These are phyloP conservation scores for Rhea pennata DNA, from an alignment of 2,113 vertebrate genomes.

Conservation along the genomic window DNA sequence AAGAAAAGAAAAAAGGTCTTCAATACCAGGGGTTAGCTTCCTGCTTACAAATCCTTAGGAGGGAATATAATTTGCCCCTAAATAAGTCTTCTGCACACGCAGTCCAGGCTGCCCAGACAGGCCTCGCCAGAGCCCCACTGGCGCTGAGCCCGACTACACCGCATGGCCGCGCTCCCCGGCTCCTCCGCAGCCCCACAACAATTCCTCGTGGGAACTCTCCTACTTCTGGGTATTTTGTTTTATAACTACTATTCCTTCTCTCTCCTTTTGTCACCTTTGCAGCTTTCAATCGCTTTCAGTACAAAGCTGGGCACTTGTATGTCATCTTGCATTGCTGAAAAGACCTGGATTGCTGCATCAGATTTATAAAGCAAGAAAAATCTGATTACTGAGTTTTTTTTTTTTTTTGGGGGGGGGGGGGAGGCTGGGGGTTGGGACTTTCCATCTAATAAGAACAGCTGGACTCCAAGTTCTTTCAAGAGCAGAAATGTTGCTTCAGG, in stretches of 20 bases:
- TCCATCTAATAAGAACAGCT: constrained; percentile 52
- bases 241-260: background rate
- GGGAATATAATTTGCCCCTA: background rate
- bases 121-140: rapidly evolving
- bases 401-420: too few relatives aligned
- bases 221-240: background rate
- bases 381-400: background rate
- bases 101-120: background rate
- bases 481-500: constrained; percentile 62
- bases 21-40: background rate
- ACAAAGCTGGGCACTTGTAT: background rate
- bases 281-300: background rate
- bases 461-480: constrained; percentile 39
- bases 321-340: constrained; percentile 25
- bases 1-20: too few relatives aligned
- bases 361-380: constrained; percentile 36
- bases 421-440: constrained; percentile 30
- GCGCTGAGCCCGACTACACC: too few relatives aligned
- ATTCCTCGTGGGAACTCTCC: background rate
- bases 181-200: background rate
- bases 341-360: background rate
- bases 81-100: background rate
- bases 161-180: background rate
- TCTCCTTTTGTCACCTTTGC: background rate
- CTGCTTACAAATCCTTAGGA: background rate